These are phyloP conservation scores for Gracilinanus agilis DNA, from an alignment of 2,113 vertebrate genomes.

Conservation along the genomic window DNA sequence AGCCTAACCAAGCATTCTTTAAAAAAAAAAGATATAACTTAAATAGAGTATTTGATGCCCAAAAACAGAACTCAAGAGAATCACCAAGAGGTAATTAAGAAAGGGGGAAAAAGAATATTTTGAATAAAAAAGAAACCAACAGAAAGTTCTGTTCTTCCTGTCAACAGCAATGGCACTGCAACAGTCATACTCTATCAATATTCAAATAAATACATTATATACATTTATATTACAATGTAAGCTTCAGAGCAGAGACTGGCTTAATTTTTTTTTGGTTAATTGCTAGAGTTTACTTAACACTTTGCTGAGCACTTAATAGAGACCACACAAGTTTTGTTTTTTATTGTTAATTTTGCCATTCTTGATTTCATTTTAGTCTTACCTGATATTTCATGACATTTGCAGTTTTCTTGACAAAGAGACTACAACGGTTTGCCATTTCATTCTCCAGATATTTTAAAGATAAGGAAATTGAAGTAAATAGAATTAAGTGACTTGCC, in stretches of 20 bases:
- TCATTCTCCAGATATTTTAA: no score
- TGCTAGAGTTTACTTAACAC: not conserved
- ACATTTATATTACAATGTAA: not conserved
- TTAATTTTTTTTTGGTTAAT: not conserved
- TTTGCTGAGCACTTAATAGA: not conserved
- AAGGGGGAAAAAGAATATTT: not conserved
- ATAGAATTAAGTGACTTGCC: no score
- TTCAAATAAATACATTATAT: not conserved
- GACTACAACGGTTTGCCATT: no score
- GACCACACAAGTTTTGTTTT: not conserved
- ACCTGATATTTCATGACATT: no score
- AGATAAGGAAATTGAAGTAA: no score
- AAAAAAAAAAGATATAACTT: no score
- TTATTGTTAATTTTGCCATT: not conserved
- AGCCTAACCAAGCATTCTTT: no score
- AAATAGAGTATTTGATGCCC: no score
- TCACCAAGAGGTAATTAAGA: no score
- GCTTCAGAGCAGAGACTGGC: not conserved
- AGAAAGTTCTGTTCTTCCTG: not conserved
- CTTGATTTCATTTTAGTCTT: no score
- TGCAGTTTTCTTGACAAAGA: no score
- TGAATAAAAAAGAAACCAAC: not conserved
- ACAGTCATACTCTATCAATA: not conserved
- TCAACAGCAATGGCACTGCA: not conserved
- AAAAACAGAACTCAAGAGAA: no score